These are phyloP conservation scores for Siniperca chuatsi DNA, from an alignment of 2,113 vertebrate species.

Conservation along the genomic window DNA sequence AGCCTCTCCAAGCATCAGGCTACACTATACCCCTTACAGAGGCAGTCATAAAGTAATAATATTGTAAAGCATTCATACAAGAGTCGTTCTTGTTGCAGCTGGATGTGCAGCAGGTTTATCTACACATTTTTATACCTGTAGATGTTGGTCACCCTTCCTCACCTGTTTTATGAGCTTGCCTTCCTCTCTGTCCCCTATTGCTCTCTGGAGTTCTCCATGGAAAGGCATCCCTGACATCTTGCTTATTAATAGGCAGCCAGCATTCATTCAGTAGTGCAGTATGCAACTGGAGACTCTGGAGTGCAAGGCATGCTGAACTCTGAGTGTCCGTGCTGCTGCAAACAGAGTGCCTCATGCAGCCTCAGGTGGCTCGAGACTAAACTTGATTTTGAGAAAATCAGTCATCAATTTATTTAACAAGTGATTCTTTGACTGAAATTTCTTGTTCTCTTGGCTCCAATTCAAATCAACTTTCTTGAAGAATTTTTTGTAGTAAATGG, in stretches of 20 bases:
- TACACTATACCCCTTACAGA: not conserved
- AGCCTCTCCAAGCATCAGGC: not conserved
- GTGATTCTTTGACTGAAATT: conserved; percentile 13
- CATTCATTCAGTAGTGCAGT: conserved; percentile 61
- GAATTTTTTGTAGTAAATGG: not conserved
- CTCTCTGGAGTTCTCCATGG: conserved; percentile 47
- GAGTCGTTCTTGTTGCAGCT: not conserved
- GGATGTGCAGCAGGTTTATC: not conserved
- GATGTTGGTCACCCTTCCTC: conserved; percentile 14
- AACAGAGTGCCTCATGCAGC: conserved; percentile 15
- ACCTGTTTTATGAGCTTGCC: conserved; percentile 12
- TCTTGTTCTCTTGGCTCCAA: not conserved
- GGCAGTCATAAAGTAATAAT: not conserved
- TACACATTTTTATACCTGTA: not conserved
- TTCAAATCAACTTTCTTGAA: not conserved
- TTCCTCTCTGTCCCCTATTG: conserved; percentile 19
- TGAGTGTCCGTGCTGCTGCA: conserved; percentile 51
- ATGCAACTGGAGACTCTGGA: conserved; percentile 70
- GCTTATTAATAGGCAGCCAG: conserved; percentile 73
- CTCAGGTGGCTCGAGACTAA: conserved; percentile 32
- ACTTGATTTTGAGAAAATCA: conserved; percentile 24
- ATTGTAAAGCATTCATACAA: not conserved
- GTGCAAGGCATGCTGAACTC: conserved; percentile 68
- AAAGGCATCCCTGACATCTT: conserved; percentile 75
- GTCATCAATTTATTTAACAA: conserved; percentile 8